Evolutionary conservation across 2,888 invertebrate genomes (phyloP).

Genomic region (Apamea crenata): DNA sequence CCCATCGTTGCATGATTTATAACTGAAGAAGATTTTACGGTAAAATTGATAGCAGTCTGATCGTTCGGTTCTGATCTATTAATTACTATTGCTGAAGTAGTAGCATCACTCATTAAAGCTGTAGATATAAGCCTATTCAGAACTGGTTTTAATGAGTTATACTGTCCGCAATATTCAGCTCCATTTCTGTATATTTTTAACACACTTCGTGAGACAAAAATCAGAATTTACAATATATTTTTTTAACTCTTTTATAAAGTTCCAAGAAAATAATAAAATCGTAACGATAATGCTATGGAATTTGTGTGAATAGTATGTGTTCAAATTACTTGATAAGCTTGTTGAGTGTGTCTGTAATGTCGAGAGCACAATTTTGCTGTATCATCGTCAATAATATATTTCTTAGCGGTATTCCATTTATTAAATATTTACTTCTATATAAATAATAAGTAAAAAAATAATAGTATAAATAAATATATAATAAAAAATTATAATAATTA

Average conservation of each 20-base stretch:
- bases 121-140: not conserved
- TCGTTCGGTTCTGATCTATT: constrained; percentile 37
- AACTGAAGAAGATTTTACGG: constrained; percentile 19
- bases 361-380: not conserved
- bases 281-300: constrained; percentile 8
- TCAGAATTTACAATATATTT: not conserved
- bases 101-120: not conserved
- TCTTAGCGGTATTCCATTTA: not conserved
- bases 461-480: no score
- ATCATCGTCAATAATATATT: not conserved
- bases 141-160: not conserved
- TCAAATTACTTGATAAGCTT: constrained; percentile 14
- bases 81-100: constrained; percentile 3
- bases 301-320: not conserved
- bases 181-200: not conserved
- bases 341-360: not conserved
- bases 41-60: constrained; percentile 13
- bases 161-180: not conserved
- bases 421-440: no score
- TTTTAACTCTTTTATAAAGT: not conserved
- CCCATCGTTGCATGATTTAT: not conserved
- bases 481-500: no score
- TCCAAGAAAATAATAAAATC: constrained; percentile 21
- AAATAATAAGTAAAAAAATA: no score
- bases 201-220: not conserved